Base-by-base conservation (phyloP, 2,113 vertebrate species). In the Ia io region DNA sequence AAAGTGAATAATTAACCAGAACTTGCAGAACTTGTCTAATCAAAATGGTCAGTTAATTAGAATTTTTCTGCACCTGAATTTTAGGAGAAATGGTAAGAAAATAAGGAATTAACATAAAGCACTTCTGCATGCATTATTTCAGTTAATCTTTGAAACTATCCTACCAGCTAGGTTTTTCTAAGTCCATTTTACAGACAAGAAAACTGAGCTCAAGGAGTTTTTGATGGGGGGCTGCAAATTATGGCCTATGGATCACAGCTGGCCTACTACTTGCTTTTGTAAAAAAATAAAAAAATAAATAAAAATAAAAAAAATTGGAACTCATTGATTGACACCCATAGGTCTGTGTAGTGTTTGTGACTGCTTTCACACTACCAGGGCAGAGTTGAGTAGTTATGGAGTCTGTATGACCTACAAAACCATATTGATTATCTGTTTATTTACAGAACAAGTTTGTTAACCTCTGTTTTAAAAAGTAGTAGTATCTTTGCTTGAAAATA, bases 31-130 rank as follows among this genome's bases (percentile, higher is more conserved):
- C 23, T 51, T 77, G 17, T n/a, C 35, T 56, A 90, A 87, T 93
- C 32, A 82, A 86, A 90, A 61, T 44, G 16, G 3, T 30, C 30
- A 78, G n/a, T 76, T 84, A 93, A 77, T 79, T 95, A 49, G 13
- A 65, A 84, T 61, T 89, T 93, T 86, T 32, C 63, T 83, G 35
- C 42, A 76, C n/a, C 13, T 85, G 63, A 88, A 91, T 89, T 94
- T 94, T 51, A 78, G 67, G 53, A 92, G 51, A 92, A 93, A 5
- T 70, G 6, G 20, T 80, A 51, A 69, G 76, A 23, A 88, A 85
- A 22, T n/a, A 32, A 90, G 9, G 61, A 80, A 42, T 67, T 51
- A 35, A 28, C 84, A 70, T 20, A 87, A 53, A 35, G 65, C 3
- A 56, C 2, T n/a, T 32, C 11, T 69, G 11, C 2, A 42, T 3